Base-by-base conservation (phyloP, 2,888 invertebrate species). In the Caenorhabditis doughertyi region DNA sequence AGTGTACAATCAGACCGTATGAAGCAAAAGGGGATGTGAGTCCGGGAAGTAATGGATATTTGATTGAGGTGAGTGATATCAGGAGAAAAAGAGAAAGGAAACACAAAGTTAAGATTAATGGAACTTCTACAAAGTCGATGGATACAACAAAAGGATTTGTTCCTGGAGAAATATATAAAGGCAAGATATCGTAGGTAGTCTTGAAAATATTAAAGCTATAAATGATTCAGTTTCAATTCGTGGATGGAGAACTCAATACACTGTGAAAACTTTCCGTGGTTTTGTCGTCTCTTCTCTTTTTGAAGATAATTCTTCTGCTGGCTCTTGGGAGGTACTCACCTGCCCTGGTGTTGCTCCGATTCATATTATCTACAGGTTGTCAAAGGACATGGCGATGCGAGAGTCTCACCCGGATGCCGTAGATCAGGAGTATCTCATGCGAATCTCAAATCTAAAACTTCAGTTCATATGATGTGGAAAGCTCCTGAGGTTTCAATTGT, bases 251-350 rank as follows among this genome's bases (percentile, higher is more conserved):
- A 92, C 91, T 7, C 87, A 89, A 67, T 91, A 88, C 80, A 91
- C 91, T 3, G 92, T 90, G n/a, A 91, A 92, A 64, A 92, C 92
- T n/a, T 92, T 92, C 81, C 89, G 92, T 13, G 92, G 91, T 4
- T 92, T 92, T 68, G 89, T 90, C 3, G 68, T 92, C 11, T 88
- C 89, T 1, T 88, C 91, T 2, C 84, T 86, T 13, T 87, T 87
- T 42, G 89, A 88, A 32, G 84, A 88, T 39, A 84, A 79, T 64
- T 56, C 83, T 32, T 86, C 91, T 1, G 91, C 88, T 9, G 92
- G 92, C 2, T 76, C 85, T 25, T 92, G 91, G 84, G 89, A 91
- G 67, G 87, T 91, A n/a, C 13, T 5, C 5, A 0, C 3, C 8
- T 56, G 2, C 23, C n/a, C 44, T 42, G 1, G 7, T 25, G 3